Percentiles rank a stretch among this genome's conserved stretches.
Conservation (phyloP, 1,140 invertebrate genomes). For the Colletes latitarsis region DNA sequence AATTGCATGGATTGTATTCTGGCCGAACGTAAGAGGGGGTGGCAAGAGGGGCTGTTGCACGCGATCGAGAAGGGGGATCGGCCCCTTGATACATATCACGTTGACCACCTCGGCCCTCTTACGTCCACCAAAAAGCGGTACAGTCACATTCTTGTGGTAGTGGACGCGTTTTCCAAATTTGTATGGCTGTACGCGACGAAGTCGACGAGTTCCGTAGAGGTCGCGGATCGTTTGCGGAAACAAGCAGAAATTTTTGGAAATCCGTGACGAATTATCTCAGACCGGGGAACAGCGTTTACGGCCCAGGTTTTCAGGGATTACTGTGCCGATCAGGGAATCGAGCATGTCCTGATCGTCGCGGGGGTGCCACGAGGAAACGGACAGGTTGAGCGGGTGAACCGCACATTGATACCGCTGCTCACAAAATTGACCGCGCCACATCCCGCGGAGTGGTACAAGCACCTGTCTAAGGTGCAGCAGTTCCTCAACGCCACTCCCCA, state of each 20-base stretch:
- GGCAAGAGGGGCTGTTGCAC: not conserved
- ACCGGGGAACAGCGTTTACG: not conserved
- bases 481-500: not conserved
- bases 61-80: not conserved
- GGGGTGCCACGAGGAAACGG: not conserved
- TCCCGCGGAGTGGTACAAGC: not conserved
- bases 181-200: not conserved
- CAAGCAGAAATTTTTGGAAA: not conserved
- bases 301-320: not conserved
- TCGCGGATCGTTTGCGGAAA: not conserved
- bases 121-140: not conserved
- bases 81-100: not conserved
- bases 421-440: not conserved
- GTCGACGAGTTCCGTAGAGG: not conserved
- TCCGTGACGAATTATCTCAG: not conserved
- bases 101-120: not conserved
- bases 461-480: not conserved
- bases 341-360: not conserved
- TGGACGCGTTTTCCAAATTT: not conserved
- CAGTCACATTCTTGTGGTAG: not conserved
- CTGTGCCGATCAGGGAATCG: not conserved
- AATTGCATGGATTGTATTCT: constrained; percentile 1
- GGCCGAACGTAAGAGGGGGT: not conserved
- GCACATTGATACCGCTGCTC: not conserved
- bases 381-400: not conserved